Conservation (phyloP, 37 sponge, comb jelly and placozoan genomes). For the Sycon ciliatum region DNA sequence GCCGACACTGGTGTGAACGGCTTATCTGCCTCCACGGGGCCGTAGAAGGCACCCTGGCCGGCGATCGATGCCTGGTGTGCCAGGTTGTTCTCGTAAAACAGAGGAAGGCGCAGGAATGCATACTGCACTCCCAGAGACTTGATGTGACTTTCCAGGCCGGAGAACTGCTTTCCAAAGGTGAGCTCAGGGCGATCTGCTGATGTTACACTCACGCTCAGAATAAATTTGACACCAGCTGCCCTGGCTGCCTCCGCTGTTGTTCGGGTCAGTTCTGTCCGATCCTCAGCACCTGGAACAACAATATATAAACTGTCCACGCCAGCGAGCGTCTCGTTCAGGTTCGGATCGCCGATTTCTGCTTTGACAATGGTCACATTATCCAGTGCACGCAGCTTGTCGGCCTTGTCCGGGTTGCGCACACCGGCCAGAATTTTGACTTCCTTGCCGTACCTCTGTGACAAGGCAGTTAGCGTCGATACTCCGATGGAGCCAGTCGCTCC, state of each 20-base stretch:
- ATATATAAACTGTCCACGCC: slow-evolving; percentile 39
- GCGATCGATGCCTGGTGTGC: background rate
- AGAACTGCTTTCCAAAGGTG: slow-evolving; percentile 25
- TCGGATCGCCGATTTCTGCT: slow-evolving; percentile 36
- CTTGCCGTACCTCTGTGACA: slow-evolving; percentile 27
- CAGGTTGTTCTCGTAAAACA: slow-evolving; percentile 29
- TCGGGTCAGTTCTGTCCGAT: slow-evolving; percentile 25
- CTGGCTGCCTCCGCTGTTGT: slow-evolving; percentile 34
- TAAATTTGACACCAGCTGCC: slow-evolving; percentile 31
- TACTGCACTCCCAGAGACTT: slow-evolving; percentile 24
- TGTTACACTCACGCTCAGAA: slow-evolving; percentile 26
- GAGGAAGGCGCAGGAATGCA: slow-evolving; percentile 33
- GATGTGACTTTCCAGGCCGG: slow-evolving; percentile 11
- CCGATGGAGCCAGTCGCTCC: slow-evolving; percentile 51
- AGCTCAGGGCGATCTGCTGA: slow-evolving; percentile 13
- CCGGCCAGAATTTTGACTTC: slow-evolving; percentile 53
- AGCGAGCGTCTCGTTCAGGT: slow-evolving; percentile 19
- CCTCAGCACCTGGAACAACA: slow-evolving; percentile 27
- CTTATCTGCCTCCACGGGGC: background rate
- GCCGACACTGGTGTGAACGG: slow-evolving; percentile 25
- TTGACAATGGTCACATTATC: slow-evolving; percentile 32
- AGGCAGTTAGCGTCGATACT: slow-evolving; percentile 29
- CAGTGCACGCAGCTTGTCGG: slow-evolving; percentile 16
- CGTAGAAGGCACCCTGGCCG: background rate
- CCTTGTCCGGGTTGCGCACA: slow-evolving; percentile 47